Percentiles rank a stretch among this genome's conserved stretches.
Evolutionary conservation across 2,888 invertebrate genomes (phyloP).

Genomic region (Microctonus hyperodae): DNA sequence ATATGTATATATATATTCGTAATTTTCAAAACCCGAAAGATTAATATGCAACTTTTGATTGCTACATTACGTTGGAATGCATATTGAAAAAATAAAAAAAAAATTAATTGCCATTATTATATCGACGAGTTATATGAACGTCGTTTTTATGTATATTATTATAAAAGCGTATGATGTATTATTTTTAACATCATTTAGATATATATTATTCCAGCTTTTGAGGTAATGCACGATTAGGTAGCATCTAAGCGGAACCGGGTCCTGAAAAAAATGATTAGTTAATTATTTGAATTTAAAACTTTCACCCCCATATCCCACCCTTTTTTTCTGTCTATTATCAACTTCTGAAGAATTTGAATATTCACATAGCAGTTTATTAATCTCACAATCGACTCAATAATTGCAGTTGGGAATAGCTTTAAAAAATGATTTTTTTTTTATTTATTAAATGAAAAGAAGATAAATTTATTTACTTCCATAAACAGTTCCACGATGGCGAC

Average conservation of each 20-base stretch:
- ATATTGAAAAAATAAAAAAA: not conserved
- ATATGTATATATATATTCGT: not conserved
- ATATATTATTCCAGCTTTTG: not conserved
- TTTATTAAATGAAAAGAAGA: not conserved
- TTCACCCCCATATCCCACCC: no score
- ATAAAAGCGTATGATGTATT: conserved; percentile 5
- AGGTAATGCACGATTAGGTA: not conserved
- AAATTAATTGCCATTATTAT: not conserved
- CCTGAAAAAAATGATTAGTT: conserved; percentile 22
- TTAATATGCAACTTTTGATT: not conserved
- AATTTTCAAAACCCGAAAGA: no score
- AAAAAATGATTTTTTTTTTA: not conserved
- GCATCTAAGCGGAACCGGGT: conserved; percentile 12
- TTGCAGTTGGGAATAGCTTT: not conserved
- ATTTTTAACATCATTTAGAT: no score
- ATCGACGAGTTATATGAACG: not conserved
- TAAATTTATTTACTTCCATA: conserved; percentile 55
- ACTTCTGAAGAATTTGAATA: not conserved
- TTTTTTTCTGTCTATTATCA: not conserved
- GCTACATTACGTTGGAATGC: not conserved
- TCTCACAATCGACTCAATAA: not conserved
- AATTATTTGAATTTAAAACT: not conserved
- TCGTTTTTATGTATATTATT: not conserved
- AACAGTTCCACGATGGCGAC: conserved; percentile 55
- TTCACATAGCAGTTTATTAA: not conserved